phyloP scores from a whole-genome alignment of 2,797 vertebrate species.

The Spondyliosoma cantharus region DNA sequence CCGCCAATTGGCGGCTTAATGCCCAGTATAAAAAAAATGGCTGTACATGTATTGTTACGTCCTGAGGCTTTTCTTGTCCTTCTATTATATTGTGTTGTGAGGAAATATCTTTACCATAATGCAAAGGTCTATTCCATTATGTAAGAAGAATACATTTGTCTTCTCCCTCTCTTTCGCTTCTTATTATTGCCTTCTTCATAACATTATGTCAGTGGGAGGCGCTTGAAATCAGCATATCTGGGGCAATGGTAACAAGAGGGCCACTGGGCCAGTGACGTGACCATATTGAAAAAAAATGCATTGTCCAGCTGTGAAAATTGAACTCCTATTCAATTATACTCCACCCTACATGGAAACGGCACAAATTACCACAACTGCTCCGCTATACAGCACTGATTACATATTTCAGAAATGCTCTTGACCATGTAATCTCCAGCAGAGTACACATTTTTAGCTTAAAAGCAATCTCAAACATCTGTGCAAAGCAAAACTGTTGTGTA shows the following conservation, averaged over 20 bases:
- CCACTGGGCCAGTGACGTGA: slow-evolving; percentile 18
- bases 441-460: not conserved
- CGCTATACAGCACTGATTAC: not conserved
- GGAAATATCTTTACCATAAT: slow-evolving; percentile 39
- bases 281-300: not conserved
- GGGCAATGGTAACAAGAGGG: not conserved
- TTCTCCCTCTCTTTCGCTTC: slow-evolving; percentile 1
- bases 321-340: slow-evolving; percentile 13
- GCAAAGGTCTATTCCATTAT: slow-evolving; percentile 20
- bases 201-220: slow-evolving; percentile 10
- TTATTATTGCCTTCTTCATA: slow-evolving; percentile 11
- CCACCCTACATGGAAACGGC: not conserved
- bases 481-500: not conserved
- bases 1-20: no score
- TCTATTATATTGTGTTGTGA: slow-evolving; percentile 14
- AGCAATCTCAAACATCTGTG: not conserved
- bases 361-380: not conserved
- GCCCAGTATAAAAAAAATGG: no score
- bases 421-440: slow-evolving; percentile 7
- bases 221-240: slow-evolving; percentile 38
- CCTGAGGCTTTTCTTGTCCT: slow-evolving; percentile 34
- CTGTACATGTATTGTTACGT: slow-evolving; percentile 12
- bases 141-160: slow-evolving; percentile 36
- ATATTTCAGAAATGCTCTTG: not conserved
- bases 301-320: slow-evolving; percentile 5